A percentile compares a stretch with the other conserved stretches of the same genome.
Evolutionary conservation across 2,888 invertebrate genomes (phyloP).

Genomic region (Watsonalla binaria): DNA sequence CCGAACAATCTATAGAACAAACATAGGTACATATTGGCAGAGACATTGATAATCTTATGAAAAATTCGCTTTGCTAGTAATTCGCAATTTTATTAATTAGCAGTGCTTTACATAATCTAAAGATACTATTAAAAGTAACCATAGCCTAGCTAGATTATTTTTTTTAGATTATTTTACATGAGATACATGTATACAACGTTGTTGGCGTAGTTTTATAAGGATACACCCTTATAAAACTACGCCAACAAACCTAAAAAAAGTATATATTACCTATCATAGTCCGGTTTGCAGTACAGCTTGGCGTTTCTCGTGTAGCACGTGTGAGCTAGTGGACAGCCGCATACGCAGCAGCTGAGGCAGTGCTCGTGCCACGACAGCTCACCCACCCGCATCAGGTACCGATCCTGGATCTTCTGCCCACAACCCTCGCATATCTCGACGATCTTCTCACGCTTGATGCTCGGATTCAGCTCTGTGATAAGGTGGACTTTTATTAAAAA

Average conservation of each 20-base stretch:
- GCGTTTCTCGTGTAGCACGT: slow-evolving; percentile 97
- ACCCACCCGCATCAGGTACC: slow-evolving; percentile 95
- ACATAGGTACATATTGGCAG: slow-evolving; percentile 6
- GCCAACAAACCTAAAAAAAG: no score
- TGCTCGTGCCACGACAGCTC: slow-evolving; percentile 98
- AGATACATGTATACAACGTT: no score
- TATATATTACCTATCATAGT: slow-evolving; percentile 98
- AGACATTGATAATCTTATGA: slow-evolving; percentile 18
- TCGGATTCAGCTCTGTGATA: slow-evolving; percentile 66
- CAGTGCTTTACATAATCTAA: not conserved
- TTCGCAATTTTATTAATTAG: slow-evolving; percentile 8
- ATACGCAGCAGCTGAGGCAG: slow-evolving; percentile 97
- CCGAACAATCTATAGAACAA: slow-evolving; percentile 88
- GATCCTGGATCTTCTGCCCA: slow-evolving; percentile 95
- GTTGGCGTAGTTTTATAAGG: no score
- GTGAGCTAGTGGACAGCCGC: slow-evolving; percentile 92
- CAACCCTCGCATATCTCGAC: slow-evolving; percentile 96
- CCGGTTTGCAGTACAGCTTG: slow-evolving; percentile 97
- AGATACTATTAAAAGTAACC: not conserved
- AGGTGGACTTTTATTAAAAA: no score
- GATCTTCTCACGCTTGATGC: slow-evolving; percentile 87
- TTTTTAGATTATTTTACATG: not conserved
- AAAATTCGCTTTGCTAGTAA: slow-evolving; percentile 35
- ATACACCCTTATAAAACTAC: no score
- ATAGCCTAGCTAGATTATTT: not conserved